Conservation (phyloP, 37 sponge, comb jelly and placozoan genomes). For the Hexactinellida sp. region DNA sequence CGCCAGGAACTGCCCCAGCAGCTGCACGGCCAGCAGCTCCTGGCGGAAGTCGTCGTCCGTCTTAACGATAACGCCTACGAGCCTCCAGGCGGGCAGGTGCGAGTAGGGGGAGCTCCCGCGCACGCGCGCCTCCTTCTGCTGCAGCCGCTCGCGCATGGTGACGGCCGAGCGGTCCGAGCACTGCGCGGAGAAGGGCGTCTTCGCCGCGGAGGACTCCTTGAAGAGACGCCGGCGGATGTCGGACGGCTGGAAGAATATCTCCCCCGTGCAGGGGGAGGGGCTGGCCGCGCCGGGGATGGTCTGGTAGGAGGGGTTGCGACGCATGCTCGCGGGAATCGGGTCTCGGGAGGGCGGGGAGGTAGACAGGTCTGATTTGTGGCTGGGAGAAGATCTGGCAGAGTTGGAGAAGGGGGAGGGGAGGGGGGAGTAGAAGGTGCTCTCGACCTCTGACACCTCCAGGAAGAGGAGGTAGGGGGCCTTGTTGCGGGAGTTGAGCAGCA, state of each 20-base stretch:
- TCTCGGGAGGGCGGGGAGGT: neutral
- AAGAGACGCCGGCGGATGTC: neutral
- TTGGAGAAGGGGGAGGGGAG: slow-evolving; percentile 29
- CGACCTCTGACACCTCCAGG: slow-evolving; percentile 62
- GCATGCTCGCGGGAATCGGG: neutral
- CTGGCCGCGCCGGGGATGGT: neutral
- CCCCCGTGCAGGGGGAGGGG: neutral
- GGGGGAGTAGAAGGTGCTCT: slow-evolving; percentile 56
- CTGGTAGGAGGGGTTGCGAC: neutral
- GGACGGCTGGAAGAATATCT: neutral
- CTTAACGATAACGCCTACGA: slow-evolving; percentile 79
- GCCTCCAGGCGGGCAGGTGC: slow-evolving; percentile 81
- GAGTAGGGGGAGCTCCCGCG: slow-evolving; percentile 72
- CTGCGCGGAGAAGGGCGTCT: neutral
- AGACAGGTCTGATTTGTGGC: neutral
- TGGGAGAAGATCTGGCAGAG: neutral
- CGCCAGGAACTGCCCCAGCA: slow-evolving; percentile 76
- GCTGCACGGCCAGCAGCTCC: slow-evolving; percentile 70
- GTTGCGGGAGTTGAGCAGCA: slow-evolving; percentile 83
- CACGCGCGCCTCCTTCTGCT: slow-evolving; percentile 60
- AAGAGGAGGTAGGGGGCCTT: slow-evolving; percentile 82
- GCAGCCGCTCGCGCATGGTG: slow-evolving; percentile 84
- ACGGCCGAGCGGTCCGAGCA: slow-evolving; percentile 27
- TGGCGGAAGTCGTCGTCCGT: slow-evolving; percentile 93
- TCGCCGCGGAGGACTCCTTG: neutral